These are phyloP conservation scores for Solenodon paradoxus DNA, from an alignment of 2,113 vertebrate genomes.

Conservation along the genomic window DNA sequence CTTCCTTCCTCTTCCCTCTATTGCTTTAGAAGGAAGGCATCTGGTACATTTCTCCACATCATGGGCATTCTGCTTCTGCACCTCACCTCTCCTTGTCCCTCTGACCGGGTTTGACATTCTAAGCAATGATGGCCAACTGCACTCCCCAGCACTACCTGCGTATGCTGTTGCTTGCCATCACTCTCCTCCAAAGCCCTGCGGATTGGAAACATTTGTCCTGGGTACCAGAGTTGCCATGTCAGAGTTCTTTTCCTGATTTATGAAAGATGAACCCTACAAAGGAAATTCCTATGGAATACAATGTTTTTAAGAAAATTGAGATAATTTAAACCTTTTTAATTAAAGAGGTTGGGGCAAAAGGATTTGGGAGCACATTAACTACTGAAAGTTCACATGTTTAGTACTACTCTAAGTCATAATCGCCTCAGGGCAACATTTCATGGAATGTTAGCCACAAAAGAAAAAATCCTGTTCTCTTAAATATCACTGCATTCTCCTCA, in stretches of 20 bases:
- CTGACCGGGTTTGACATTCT: neutral
- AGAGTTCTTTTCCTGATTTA: neutral
- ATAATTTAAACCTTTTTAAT: neutral
- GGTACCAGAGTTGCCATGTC: no score
- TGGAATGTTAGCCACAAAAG: neutral
- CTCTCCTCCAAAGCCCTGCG: no score
- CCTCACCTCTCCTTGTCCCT: neutral
- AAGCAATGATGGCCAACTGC: neutral
- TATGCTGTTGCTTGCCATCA: no score
- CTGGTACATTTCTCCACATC: accelerated
- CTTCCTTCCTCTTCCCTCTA: neutral
- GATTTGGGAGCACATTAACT: neutral
- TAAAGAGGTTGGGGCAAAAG: neutral
- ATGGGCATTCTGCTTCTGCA: accelerated
- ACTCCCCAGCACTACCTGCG: no score
- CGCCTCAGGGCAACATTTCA: neutral
- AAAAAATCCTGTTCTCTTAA: neutral
- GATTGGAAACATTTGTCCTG: neutral
- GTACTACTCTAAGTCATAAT: no score
- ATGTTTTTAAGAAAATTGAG: neutral
- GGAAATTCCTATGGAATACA: neutral
- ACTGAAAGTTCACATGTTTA: neutral
- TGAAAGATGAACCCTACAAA: neutral
- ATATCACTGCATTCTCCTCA: neutral
- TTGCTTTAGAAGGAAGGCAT: neutral